Conservation (phyloP, 1,140 invertebrate species). For the Mya arenaria region DNA sequence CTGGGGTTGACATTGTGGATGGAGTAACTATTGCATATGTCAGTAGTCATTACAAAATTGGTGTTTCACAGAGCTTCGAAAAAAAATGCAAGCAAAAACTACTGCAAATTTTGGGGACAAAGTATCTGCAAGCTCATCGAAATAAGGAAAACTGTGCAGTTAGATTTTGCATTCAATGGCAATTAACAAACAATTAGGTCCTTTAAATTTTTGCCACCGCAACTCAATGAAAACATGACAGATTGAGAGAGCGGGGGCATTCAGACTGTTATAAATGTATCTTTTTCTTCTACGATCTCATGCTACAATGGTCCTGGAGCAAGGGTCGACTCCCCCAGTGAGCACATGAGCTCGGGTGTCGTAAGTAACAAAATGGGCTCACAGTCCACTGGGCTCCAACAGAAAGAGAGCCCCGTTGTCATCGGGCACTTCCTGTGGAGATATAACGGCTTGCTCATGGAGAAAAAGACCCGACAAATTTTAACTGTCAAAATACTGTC, state of each 20-base stretch:
- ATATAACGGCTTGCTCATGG: conserved; percentile 6
- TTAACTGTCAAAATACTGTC: conserved; percentile 11
- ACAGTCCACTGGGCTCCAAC: conserved; percentile 1
- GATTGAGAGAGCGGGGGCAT: conserved; percentile 20
- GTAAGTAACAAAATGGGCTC: conserved; percentile 41
- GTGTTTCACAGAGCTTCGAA: too few species aligned
- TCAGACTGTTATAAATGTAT: conserved; percentile 30
- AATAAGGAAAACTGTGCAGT: too few species aligned
- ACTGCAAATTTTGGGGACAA: too few species aligned
- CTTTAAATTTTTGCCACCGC: conserved; percentile 24
- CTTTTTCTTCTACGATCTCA: conserved; percentile 20
- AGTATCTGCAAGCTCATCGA: too few species aligned
- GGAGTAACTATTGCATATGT: too few species aligned
- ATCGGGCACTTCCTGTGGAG: conserved; percentile 36
- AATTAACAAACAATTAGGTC: conserved; percentile 25
- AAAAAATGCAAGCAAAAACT: too few species aligned
- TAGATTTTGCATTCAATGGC: too few species aligned
- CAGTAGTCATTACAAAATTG: too few species aligned
- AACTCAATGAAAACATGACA: conserved; percentile 50
- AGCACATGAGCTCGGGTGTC: conserved; percentile 1
- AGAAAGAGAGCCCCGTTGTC: conserved; percentile 26
- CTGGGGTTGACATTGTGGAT: too few species aligned
- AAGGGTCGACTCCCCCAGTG: conserved; percentile 29
- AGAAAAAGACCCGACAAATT: conserved; percentile 33
- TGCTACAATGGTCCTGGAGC: conserved; percentile 3